Evolutionary conservation across 2,888 invertebrate genomes (phyloP), one percentile per base, ranked within the genome.

Genomic region (Pristionchus entomophagus): DNA sequence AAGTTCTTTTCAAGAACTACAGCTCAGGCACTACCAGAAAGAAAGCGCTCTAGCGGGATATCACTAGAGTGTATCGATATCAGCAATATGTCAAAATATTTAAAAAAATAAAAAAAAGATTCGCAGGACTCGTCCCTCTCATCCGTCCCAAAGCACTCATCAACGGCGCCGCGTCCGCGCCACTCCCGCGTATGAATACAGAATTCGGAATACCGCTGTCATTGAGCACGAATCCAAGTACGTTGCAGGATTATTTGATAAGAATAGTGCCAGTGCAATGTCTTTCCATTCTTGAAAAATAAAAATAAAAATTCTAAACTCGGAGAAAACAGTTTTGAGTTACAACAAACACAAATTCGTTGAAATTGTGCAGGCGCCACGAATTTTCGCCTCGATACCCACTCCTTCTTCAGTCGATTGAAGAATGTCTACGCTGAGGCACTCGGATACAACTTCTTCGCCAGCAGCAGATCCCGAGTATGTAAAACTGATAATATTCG

Each of bases 371-470:
- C 59, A 82, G 56, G 56, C 45, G 29, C 56, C 0, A 38, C 38
- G 0, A 82, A 26, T n/a, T 82, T 59, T n/a, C 38, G 59, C 3
- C 82, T 82, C 14, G 59, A 82, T 22, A 59, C 59, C 5, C 35
- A 82, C 59, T 82, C 82, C 10, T 59, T 82, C 32, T 38, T 35
- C 38, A 82, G 82, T 82, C 59, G 82, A 26, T 10, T 59, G 38
- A 59, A 59, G 38, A 82, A 82, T n/a, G 26, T 82, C n/a, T 82
- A 82, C 41, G 59, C 53, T 10, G 56, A 82, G n/a, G 6, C 22
- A 10, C 82, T 82, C 26, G 51, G 49, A 32, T 51, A 80, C 32
- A 51, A 29, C 22, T 80, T 80, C 32, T 80, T 49, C 32, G 5
- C 19, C 8, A 49, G 51, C 29, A 51, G 78, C 14, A 80, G 78